phyloP scores from a whole-genome alignment of 2,888 invertebrate genomes.

The Synanthedon andrenaeformis region DNA sequence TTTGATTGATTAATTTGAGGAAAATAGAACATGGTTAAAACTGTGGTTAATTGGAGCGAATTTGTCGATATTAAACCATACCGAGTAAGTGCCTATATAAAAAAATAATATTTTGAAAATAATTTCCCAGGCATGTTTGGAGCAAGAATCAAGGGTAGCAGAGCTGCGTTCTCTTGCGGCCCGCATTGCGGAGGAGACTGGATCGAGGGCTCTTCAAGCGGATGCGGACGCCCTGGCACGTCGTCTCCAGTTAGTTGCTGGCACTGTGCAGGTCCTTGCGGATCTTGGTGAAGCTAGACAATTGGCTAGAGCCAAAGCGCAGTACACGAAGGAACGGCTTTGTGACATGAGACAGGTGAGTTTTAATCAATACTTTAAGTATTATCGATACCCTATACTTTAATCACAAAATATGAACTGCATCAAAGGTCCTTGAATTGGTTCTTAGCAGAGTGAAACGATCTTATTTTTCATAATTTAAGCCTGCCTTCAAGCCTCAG shows the following conservation, averaged over 20 bases:
- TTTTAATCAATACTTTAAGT: neutral
- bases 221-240: conserved; percentile 83
- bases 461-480: too few species aligned
- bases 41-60: too few species aligned
- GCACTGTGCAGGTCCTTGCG: conserved; percentile 79
- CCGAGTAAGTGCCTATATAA: too few species aligned
- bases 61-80: too few species aligned
- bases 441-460: too few species aligned
- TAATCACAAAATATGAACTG: too few species aligned
- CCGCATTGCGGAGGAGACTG: conserved; percentile 83
- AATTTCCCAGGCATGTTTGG: conserved; percentile 76
- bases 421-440: too few species aligned
- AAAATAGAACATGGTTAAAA: too few species aligned
- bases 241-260: conserved; percentile 80
- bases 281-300: conserved; percentile 82
- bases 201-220: conserved; percentile 78
- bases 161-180: conserved; percentile 82
- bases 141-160: conserved; percentile 79
- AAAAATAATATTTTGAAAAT: too few species aligned
- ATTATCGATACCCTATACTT: too few species aligned
- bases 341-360: conserved; percentile 82
- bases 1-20: too few species aligned
- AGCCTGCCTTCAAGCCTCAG: too few species aligned
- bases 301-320: conserved; percentile 64
- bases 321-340: conserved; percentile 75